phyloP scores from a whole-genome alignment of 1,140 invertebrate species.

The Patella vulgata region DNA sequence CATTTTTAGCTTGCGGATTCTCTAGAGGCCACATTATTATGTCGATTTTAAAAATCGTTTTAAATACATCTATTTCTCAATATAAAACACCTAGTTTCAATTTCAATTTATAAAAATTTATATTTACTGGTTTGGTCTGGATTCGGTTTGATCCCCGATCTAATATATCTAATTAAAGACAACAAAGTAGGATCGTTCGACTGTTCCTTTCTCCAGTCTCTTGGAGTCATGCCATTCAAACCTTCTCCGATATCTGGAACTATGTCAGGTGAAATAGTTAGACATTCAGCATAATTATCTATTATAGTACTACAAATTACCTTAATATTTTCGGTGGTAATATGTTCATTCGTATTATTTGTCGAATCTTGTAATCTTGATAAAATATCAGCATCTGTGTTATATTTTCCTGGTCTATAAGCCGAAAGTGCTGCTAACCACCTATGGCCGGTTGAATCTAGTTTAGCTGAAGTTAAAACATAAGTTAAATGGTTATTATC shows the following conservation, averaged over 20 bases:
- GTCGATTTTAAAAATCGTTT: too few species aligned
- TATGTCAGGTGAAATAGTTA: conserved; percentile 1
- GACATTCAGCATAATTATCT: not conserved
- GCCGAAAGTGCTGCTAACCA: conserved; percentile 17
- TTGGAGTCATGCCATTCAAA: not conserved
- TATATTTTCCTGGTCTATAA: conserved; percentile 15
- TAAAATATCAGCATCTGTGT: conserved; percentile 19
- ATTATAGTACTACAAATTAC: not conserved
- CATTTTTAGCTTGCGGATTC: too few species aligned
- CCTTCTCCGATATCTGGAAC: conserved; percentile 1
- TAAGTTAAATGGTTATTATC: conserved; percentile 33
- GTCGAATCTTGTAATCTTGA: conserved; percentile 10
- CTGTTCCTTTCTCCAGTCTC: conserved; percentile 6
- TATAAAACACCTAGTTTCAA: not conserved
- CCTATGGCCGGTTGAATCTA: conserved; percentile 11
- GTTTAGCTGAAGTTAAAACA: conserved; percentile 19
- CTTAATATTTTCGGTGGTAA: conserved; percentile 1
- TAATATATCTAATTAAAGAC: not conserved
- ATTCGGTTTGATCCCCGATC: not conserved
- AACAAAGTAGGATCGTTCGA: not conserved
- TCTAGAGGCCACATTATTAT: too few species aligned
- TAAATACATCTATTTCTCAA: not conserved
- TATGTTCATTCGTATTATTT: conserved; percentile 16
- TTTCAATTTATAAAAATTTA: not conserved
- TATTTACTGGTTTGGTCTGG: too few species aligned